Base-by-base conservation (phyloP, 1,140 invertebrate species). In the Dinoponera quadriceps region DNA sequence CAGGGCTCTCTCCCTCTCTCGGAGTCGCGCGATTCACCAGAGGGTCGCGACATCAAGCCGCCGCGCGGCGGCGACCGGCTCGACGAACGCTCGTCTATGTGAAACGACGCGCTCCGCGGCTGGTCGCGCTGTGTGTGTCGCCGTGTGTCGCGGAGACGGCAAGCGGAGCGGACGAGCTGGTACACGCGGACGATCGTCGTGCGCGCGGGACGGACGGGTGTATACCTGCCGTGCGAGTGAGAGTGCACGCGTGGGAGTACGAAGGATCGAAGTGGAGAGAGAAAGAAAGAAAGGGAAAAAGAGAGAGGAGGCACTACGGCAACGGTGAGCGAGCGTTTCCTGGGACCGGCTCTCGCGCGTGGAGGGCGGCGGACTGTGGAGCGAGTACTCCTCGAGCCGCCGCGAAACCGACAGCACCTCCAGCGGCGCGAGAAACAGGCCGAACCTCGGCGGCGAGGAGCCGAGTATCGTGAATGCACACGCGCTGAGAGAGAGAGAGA, bases 41-140 rank as follows among this genome's bases (percentile, higher is more conserved):
- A 44, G 11, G 0, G 38, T 11, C 38, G 38, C 38, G 38, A 11
- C 38, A 44, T 5, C 29, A 33, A 33, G 38, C 38, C 3, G 38
- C 38, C 3, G 38, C 38, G 38, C 9, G 0, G 38, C 38, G 38
- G 66, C 49, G 59, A 27, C 0, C 44, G 25, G n/a, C n/a, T 51
- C 44, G 59, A 1, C 44, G 59, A 0, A 65, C 38, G 59, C 9
- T 18, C 60, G 20, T 78, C 74, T 55, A 78, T 14, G 74, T 55
- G 49, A 68, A 78, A 33, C 74, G 29, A 68, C 44, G 29, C 74
- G 62, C 13, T 68, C 62, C 62, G 62, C 20, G 74, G 63, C 48
- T 44, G 38, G 25, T 13, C 33, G 63, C 63, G 63, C 22, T 25
- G 29, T 20, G 72, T 65, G 80, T 62, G 80, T 33, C 22, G 78